Evolutionary conservation across 2,888 invertebrate species (phyloP).

Genomic region (Darwinula stevensoni): DNA sequence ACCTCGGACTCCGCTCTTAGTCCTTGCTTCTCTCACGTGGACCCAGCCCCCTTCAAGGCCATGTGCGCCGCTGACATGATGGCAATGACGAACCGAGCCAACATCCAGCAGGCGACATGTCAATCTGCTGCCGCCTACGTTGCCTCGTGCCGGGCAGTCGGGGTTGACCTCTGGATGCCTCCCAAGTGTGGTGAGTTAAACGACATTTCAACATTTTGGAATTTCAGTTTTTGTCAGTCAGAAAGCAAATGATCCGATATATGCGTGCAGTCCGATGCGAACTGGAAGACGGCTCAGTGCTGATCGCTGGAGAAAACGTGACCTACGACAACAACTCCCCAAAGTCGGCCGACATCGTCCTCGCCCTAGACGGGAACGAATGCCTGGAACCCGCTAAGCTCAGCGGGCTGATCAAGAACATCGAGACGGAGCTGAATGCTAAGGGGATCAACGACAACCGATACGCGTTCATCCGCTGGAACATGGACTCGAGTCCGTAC

Average conservation of each 20-base stretch:
- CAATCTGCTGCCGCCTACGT: conserved; percentile 36
- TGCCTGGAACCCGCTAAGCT: conserved; percentile 13
- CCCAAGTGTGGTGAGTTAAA: conserved; percentile 26
- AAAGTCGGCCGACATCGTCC: conserved; percentile 20
- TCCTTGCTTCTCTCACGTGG: conserved; percentile 22
- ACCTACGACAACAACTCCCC: conserved; percentile 12
- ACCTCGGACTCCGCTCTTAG: conserved; percentile 17
- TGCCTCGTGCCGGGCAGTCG: conserved; percentile 26
- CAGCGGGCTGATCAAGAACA: conserved; percentile 10
- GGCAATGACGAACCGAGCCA: conserved; percentile 14
- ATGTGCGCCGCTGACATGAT: conserved; percentile 37
- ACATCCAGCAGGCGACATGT: conserved; percentile 22
- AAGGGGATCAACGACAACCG: conserved; percentile 15
- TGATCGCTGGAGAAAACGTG: conserved; percentile 13
- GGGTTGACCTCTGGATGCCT: conserved; percentile 31
- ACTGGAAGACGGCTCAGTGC: conserved; percentile 12
- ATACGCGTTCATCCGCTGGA: conserved; percentile 19
- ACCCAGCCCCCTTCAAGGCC: conserved; percentile 24
- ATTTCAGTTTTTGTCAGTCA: not conserved
- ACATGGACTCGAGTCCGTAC: conserved; percentile 15
- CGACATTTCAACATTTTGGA: not conserved
- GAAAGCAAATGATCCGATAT: too few species aligned
- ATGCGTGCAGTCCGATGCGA: conserved; percentile 14
- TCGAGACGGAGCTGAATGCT: conserved; percentile 12
- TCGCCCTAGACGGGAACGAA: conserved; percentile 19